A percentile compares a stretch with the other conserved stretches of the same genome.
Evolutionary conservation across 2,797 vertebrate species (phyloP).

Genomic region (Sebastes oblongus): DNA sequence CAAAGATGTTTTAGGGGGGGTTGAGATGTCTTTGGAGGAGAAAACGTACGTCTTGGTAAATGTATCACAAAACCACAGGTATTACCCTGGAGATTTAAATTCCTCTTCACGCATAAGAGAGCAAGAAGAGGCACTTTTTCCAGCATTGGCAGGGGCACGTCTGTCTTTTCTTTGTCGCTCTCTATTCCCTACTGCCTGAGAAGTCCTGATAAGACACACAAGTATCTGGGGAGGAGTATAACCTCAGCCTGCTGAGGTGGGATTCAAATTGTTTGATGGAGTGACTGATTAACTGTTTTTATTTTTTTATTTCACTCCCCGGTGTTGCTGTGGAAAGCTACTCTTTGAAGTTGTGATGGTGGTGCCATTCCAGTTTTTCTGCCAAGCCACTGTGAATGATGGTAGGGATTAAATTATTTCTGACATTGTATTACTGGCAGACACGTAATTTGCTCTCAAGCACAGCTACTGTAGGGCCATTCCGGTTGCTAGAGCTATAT

Average conservation of each 20-base stretch:
- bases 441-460: conserved; percentile 16
- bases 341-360: conserved; percentile 29
- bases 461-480: not conserved
- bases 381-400: conserved; percentile 1
- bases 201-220: conserved; percentile 68
- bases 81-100: conserved; percentile 71
- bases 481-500: not conserved
- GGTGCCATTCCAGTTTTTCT: conserved; percentile 27
- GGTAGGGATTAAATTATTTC: conserved; percentile 29
- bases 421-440: conserved; percentile 23
- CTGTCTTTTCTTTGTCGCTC: conserved; percentile 49
- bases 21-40: conserved; percentile 52
- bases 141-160: conserved; percentile 48
- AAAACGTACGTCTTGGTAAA: conserved; percentile 46
- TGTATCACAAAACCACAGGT: conserved; percentile 73
- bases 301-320: conserved; percentile 12
- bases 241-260: conserved; percentile 58
- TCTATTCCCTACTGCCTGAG: conserved; percentile 68
- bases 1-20: conserved; percentile 36
- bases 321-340: conserved; percentile 41
- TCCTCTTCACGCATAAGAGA: conserved; percentile 71
- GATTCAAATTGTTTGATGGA: conserved; percentile 70
- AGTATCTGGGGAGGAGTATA: conserved; percentile 57
- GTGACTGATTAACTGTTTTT: conserved; percentile 58
- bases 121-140: conserved; percentile 65